Percentiles rank a stretch among this genome's conserved stretches.
phyloP scores from a whole-genome alignment of 64 coral and sea anemone genomes.

The Dendronephthya gigantea region DNA sequence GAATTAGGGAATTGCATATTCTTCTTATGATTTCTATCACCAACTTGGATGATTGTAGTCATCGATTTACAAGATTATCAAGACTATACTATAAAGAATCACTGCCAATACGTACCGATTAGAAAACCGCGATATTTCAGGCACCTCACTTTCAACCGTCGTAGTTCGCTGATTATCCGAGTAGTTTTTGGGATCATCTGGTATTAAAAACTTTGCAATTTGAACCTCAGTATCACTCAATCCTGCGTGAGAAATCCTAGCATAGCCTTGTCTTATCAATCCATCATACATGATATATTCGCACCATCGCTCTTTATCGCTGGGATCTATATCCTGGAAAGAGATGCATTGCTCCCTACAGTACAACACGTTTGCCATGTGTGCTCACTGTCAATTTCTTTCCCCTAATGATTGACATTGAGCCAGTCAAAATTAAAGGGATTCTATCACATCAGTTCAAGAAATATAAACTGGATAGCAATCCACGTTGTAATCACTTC shows the following conservation, averaged over 20 bases:
- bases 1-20: background rate
- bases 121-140: background rate
- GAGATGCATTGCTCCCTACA: background rate
- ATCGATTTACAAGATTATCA: background rate
- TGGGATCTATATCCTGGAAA: conserved; percentile 64
- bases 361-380: too few relatives aligned
- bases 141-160: conserved; percentile 34
- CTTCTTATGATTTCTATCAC: background rate
- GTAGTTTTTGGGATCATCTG: conserved; percentile 28
- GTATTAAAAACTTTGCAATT: conserved; percentile 77
- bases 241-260: conserved; percentile 81
- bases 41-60: too few relatives aligned
- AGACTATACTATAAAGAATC: background rate
- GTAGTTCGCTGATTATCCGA: conserved; percentile 53
- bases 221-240: conserved; percentile 93
- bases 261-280: conserved; percentile 66
- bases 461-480: too few relatives aligned
- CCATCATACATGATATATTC: conserved; percentile 94
- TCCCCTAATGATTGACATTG: too few relatives aligned
- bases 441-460: too few relatives aligned
- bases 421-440: too few relatives aligned
- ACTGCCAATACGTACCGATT: background rate
- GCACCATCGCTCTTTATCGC: conserved; percentile 71
- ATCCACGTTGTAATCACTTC: too few relatives aligned
- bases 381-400: too few relatives aligned